Evolutionary conservation across 2,113 vertebrate genomes (phyloP).

Genomic region (Phylloscopus trochilus): DNA sequence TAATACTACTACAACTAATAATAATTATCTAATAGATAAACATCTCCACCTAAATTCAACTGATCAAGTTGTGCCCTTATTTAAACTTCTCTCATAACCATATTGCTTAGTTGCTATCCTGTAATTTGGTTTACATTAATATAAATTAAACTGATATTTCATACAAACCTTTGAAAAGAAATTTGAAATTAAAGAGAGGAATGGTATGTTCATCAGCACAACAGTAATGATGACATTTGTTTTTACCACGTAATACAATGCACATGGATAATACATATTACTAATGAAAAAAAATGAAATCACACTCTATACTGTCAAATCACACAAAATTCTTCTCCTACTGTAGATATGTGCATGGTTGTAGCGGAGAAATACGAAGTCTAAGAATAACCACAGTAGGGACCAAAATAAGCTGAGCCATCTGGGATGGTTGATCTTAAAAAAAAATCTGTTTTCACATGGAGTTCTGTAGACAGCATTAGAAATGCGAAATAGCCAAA

Average conservation of each 20-base stretch:
- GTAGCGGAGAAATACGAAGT: background rate
- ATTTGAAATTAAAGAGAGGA: background rate
- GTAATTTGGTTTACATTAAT: background rate
- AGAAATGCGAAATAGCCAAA: background rate
- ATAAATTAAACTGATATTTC: background rate
- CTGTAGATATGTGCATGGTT: background rate
- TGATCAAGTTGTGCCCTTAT: background rate
- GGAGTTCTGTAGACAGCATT: background rate
- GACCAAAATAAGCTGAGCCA: background rate
- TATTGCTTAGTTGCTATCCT: background rate
- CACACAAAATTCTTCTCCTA: background rate
- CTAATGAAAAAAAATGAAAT: background rate
- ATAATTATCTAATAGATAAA: background rate
- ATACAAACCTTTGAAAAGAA: background rate
- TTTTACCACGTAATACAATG: background rate
- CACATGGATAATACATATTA: rapidly evolving
- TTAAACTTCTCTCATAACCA: background rate
- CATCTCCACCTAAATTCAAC: background rate
- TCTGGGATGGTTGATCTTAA: background rate
- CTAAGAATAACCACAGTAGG: background rate
- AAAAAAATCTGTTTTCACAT: background rate
- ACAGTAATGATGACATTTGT: background rate
- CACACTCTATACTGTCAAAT: background rate
- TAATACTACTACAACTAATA: background rate
- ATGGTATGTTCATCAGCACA: background rate